phyloP scores from a whole-genome alignment of 2,797 vertebrate genomes.

The Falco cherrug region DNA sequence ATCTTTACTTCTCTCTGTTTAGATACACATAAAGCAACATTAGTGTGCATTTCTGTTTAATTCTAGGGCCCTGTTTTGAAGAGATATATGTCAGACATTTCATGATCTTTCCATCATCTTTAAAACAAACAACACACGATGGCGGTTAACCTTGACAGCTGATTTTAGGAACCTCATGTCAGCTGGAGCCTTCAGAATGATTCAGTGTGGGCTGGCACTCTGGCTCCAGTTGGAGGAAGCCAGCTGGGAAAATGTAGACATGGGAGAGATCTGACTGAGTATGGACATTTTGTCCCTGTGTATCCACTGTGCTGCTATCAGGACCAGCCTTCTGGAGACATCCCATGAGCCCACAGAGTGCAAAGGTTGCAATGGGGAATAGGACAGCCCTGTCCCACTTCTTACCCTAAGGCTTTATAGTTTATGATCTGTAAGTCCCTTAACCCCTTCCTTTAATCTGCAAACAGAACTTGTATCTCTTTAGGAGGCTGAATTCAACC shows the following conservation, averaged over 20 bases:
- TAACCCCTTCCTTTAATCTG: not conserved
- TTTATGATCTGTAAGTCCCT: not conserved
- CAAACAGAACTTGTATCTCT: not conserved
- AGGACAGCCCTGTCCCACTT: accelerated
- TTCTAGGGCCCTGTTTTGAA: not conserved
- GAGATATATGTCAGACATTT: not conserved
- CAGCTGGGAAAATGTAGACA: not conserved
- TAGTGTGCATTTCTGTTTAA: not conserved
- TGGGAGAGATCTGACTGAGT: not conserved
- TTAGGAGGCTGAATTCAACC: not conserved
- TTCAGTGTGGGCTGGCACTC: not conserved
- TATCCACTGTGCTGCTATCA: not conserved
- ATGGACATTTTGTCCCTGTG: accelerated
- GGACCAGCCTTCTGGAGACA: too few relatives aligned
- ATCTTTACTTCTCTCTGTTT: not conserved
- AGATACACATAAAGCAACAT: not conserved
- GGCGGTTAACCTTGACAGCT: not conserved
- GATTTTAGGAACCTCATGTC: not conserved
- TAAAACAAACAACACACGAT: accelerated
- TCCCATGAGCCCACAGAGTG: not conserved
- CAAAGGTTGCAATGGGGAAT: accelerated
- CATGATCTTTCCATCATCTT: not conserved
- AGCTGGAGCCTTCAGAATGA: not conserved
- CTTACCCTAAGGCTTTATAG: not conserved
- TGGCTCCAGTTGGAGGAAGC: not conserved